These are phyloP conservation scores for Goniozus legneri DNA, from an alignment of 1,140 invertebrate genomes.

Conservation along the genomic window DNA sequence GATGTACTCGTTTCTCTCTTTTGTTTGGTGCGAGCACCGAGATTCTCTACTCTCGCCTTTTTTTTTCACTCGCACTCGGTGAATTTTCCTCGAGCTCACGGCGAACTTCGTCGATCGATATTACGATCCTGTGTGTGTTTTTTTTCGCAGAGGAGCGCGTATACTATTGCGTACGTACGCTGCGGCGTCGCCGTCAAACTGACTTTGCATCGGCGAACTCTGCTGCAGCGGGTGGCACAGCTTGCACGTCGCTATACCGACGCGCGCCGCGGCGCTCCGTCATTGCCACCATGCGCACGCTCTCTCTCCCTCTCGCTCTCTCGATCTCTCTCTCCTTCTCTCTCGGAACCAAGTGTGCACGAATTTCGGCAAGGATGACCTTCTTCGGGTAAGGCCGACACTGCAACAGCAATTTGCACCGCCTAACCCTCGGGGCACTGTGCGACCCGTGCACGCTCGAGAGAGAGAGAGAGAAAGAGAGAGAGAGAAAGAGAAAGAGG, in stretches of 20 bases:
- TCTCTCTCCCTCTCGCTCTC: constrained; percentile 10
- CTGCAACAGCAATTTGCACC: background rate
- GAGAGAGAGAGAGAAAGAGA: background rate
- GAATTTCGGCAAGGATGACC: constrained; percentile 7
- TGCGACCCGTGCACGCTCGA: background rate
- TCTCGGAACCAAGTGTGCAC: background rate
- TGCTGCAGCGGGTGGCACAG: constrained; percentile 26
- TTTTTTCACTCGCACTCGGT: no score
- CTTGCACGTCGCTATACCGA: constrained; percentile 6
- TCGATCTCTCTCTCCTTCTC: background rate
- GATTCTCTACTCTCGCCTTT: no score
- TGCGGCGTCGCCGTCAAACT: constrained; percentile 40
- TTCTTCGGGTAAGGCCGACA: background rate
- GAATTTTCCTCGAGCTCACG: constrained; percentile 4
- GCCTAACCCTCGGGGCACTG: background rate
- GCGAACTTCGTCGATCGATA: constrained; percentile 21
- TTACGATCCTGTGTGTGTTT: no score
- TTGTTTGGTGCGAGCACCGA: no score
- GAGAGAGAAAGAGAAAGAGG: background rate
- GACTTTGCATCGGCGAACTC: constrained; percentile 32
- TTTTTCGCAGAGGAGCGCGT: no score
- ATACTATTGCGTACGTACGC: constrained; percentile 35
- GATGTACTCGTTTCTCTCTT: no score
- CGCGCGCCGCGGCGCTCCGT: no score
- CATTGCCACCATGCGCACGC: constrained; percentile 26